Percentiles rank a stretch among this genome's conserved stretches.
Conservation (phyloP, 1,140 invertebrate species). For the Tetramorium alpestre region DNA sequence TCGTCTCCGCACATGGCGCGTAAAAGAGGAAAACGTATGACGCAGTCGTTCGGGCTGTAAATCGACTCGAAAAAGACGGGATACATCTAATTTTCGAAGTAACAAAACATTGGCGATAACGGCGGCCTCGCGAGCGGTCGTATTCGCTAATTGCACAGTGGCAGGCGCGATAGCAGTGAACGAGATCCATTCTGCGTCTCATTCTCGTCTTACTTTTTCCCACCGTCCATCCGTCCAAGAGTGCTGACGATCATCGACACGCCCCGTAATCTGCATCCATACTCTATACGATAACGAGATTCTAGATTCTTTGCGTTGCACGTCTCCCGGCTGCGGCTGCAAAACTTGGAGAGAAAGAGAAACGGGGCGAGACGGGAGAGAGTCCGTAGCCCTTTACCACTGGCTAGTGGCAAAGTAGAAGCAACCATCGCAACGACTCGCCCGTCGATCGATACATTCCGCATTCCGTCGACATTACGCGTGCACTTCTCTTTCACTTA, state of each 20-base stretch:
- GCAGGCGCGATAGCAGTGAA: slow-evolving; percentile 38
- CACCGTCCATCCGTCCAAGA: slow-evolving; percentile 43
- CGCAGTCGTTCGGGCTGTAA: not conserved
- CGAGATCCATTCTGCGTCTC: slow-evolving; percentile 37
- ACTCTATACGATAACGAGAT: slow-evolving; percentile 54
- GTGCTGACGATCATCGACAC: slow-evolving; percentile 54
- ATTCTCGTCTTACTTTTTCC: slow-evolving; percentile 60
- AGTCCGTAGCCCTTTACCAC: slow-evolving; percentile 11
- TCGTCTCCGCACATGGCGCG: slow-evolving; percentile 48
- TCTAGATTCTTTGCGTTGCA: slow-evolving; percentile 47
- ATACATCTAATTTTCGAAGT: slow-evolving; percentile 24
- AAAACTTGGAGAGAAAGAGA: slow-evolving; percentile 19
- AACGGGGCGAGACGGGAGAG: not conserved
- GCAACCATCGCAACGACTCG: slow-evolving; percentile 40
- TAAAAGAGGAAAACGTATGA: not conserved
- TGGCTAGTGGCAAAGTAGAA: slow-evolving; percentile 39
- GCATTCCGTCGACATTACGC: slow-evolving; percentile 55
- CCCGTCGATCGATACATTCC: slow-evolving; percentile 54
- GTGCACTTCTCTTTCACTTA: slow-evolving; percentile 24
- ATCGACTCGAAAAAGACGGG: not conserved
- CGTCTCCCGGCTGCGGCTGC: not conserved
- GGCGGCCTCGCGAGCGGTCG: slow-evolving; percentile 12
- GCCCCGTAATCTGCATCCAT: slow-evolving; percentile 54
- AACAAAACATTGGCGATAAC: slow-evolving; percentile 25
- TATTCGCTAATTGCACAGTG: slow-evolving; percentile 49